Evolutionary conservation across 1,140 invertebrate species (phyloP).

Genomic region (Drosophila nikananu): DNA sequence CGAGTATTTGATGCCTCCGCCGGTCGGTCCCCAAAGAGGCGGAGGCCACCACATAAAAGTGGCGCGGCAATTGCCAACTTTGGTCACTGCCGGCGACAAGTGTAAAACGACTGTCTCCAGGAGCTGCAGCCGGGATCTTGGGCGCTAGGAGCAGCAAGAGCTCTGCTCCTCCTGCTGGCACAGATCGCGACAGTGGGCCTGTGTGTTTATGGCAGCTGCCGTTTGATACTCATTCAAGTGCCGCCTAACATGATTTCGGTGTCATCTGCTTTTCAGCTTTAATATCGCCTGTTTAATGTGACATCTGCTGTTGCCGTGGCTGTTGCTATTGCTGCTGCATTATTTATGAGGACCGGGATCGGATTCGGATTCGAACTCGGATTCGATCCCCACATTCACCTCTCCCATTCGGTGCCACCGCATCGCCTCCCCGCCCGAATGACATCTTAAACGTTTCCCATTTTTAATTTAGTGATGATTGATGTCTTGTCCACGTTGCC

Average conservation of each 20-base stretch:
- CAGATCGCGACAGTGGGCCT: slow-evolving; percentile 62
- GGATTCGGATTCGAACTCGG: slow-evolving; percentile 24
- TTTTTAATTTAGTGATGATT: slow-evolving; percentile 84
- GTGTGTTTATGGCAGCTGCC: slow-evolving; percentile 84
- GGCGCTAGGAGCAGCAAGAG: slow-evolving; percentile 3
- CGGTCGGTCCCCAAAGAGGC: slow-evolving; percentile 66
- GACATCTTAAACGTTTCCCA: slow-evolving; percentile 78
- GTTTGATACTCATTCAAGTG: slow-evolving; percentile 84
- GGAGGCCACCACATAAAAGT: slow-evolving; percentile 78
- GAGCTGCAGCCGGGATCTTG: slow-evolving; percentile 33
- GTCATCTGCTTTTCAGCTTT: slow-evolving; percentile 84
- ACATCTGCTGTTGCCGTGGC: slow-evolving; percentile 59
- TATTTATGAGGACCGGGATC: slow-evolving; percentile 71
- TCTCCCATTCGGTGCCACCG: slow-evolving; percentile 21
- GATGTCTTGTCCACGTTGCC: slow-evolving; percentile 77
- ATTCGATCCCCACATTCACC: slow-evolving; percentile 56
- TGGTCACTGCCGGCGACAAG: slow-evolving; percentile 82
- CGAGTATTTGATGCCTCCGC: slow-evolving; percentile 72
- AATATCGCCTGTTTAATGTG: slow-evolving; percentile 83
- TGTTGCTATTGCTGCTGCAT: slow-evolving; percentile 57
- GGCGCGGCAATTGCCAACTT: slow-evolving; percentile 83
- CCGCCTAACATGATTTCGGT: slow-evolving; percentile 83
- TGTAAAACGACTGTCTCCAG: slow-evolving; percentile 79
- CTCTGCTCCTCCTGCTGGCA: slow-evolving; percentile 24
- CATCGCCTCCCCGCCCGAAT: slow-evolving; percentile 38